phyloP scores from a whole-genome alignment of 2,113 vertebrate genomes.

The Heterotilapia buettikoferi region DNA sequence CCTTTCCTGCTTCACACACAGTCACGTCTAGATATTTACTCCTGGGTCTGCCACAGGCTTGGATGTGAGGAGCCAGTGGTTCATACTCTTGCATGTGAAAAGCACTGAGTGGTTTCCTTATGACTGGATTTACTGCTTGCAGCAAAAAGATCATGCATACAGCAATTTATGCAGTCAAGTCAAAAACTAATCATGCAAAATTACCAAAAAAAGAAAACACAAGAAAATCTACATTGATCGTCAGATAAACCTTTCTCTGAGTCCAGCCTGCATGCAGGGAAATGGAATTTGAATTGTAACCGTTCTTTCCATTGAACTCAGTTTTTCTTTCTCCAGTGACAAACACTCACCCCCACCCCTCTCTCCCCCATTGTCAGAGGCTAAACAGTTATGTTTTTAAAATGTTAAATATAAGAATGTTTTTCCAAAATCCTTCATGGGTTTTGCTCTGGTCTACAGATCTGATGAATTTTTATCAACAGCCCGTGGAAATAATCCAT shows the following conservation, averaged over 20 bases:
- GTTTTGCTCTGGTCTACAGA: neutral
- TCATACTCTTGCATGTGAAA: neutral
- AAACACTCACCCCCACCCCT: neutral
- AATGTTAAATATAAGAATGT: neutral
- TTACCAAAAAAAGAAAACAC: neutral
- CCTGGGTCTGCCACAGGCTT: neutral
- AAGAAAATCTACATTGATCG: neutral
- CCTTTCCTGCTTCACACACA: neutral
- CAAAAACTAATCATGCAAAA: neutral
- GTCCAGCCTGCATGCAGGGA: neutral
- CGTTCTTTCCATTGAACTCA: neutral
- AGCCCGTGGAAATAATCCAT: neutral
- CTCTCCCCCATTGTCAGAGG: no score
- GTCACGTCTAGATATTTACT: neutral
- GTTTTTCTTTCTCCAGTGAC: neutral
- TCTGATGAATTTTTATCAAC: neutral
- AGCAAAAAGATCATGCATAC: neutral
- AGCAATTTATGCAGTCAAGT: neutral
- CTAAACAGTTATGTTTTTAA: neutral
- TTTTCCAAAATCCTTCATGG: neutral
- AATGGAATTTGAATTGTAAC: neutral
- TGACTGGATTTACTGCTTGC: neutral
- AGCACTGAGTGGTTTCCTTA: rapidly evolving
- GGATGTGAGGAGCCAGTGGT: rapidly evolving
- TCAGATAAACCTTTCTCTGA: neutral